These are phyloP conservation scores for Amphiura filiformis DNA, from an alignment of 35 echinoderm and acorn worm genomes.

Conservation along the genomic window DNA sequence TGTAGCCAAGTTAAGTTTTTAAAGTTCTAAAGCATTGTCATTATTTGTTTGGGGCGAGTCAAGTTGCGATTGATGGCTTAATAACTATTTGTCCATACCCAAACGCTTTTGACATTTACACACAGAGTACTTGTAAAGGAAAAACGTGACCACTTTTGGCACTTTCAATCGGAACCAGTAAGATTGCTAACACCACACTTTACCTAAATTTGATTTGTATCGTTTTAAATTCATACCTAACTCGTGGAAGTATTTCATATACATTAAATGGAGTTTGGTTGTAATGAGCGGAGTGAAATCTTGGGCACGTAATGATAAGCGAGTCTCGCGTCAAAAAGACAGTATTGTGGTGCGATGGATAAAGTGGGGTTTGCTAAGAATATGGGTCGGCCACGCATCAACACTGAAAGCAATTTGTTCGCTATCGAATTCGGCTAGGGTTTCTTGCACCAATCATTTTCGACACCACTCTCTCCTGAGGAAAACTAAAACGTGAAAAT, in stretches of 20 bases:
- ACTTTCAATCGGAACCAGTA: neutral
- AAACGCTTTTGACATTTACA: neutral
- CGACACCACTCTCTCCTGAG: neutral
- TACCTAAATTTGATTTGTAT: neutral
- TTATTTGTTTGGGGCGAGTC: no score
- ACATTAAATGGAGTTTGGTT: constrained; percentile 3
- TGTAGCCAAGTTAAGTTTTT: no score
- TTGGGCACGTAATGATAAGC: neutral
- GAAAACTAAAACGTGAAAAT: constrained; percentile 6
- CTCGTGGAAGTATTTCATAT: neutral
- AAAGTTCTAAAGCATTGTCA: no score
- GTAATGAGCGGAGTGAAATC: neutral
- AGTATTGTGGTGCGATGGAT: neutral
- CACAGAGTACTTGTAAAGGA: neutral
- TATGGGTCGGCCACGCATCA: constrained; percentile 1
- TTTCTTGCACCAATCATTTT: constrained; percentile 12
- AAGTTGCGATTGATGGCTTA: no score
- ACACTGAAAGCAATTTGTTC: constrained; percentile 2
- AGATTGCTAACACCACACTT: neutral
- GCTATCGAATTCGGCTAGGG: neutral
- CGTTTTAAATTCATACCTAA: neutral
- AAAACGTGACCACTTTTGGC: neutral
- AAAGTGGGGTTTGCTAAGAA: neutral
- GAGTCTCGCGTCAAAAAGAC: neutral
- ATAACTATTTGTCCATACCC: no score